A percentile compares a stretch with the other conserved stretches of the same genome.
phyloP scores from a whole-genome alignment of 2,113 vertebrate genomes.

The Gopherus flavomarginatus region DNA sequence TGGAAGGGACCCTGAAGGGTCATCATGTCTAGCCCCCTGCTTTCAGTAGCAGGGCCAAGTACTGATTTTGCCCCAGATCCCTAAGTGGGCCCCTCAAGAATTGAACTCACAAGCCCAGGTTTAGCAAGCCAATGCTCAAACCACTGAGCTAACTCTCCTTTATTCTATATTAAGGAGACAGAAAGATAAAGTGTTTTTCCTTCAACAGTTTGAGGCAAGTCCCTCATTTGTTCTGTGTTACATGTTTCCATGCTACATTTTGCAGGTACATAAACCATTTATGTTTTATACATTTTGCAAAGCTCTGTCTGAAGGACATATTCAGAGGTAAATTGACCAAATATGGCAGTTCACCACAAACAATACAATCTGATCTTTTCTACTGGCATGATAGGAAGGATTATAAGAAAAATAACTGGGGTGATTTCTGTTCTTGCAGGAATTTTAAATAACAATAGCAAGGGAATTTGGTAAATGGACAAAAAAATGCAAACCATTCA shows the following conservation, averaged over 20 bases:
- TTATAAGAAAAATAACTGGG: neutral
- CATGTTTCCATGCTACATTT: neutral
- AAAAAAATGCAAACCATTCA: slow-evolving; percentile 24
- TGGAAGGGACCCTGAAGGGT: no score
- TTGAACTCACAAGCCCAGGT: no score
- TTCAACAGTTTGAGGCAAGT: slow-evolving; percentile 9
- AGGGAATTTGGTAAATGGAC: slow-evolving; percentile 31
- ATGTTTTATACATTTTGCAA: neutral
- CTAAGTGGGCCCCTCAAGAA: no score
- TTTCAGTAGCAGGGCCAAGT: no score
- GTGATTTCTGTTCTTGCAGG: neutral
- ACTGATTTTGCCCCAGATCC: no score
- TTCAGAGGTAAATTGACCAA: slow-evolving; percentile 34
- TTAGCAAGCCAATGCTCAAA: no score
- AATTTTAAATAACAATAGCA: neutral
- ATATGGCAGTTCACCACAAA: neutral
- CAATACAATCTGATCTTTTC: slow-evolving; percentile 6
- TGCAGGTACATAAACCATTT: slow-evolving; percentile 27
- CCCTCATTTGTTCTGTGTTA: neutral
- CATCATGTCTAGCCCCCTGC: no score
- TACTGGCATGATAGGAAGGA: neutral
- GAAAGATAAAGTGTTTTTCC: neutral
- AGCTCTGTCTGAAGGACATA: neutral
- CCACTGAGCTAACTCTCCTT: no score
- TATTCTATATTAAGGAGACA: slow-evolving; percentile 24